These are phyloP conservation scores for Leptinotarsa texana DNA, from an alignment of 1,140 invertebrate species.

Conservation along the genomic window DNA sequence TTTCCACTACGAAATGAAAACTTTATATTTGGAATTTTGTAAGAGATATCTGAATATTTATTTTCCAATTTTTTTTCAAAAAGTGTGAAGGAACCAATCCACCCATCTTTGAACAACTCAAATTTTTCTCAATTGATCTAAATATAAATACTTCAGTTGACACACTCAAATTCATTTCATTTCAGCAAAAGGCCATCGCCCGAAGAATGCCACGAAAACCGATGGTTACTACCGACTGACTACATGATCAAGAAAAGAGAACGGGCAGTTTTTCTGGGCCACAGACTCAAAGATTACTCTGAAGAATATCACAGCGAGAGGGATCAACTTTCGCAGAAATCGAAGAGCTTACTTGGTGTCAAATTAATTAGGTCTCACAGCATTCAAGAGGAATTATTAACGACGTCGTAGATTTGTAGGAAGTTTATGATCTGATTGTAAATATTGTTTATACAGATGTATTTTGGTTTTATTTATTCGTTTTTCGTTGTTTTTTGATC, in stretches of 20 bases:
- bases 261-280: constrained; percentile 81
- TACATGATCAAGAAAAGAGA: constrained; percentile 92
- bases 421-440: constrained; percentile 23
- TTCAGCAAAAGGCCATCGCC: constrained; percentile 87
- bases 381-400: constrained; percentile 78
- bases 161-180: constrained; percentile 30
- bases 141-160: background rate
- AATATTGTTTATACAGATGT: constrained; percentile 41
- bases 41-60: no score
- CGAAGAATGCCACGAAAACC: constrained; percentile 93
- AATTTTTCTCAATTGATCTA: background rate
- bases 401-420: constrained; percentile 55
- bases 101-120: background rate
- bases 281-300: constrained; percentile 79
- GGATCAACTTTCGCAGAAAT: constrained; percentile 62
- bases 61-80: no score
- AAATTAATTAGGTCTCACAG: constrained; percentile 75
- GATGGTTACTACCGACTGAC: constrained; percentile 90
- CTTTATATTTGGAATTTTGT: no score
- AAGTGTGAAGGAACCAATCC: background rate
- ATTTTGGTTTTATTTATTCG: background rate
- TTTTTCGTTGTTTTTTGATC: background rate
- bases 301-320: constrained; percentile 74
- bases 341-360: constrained; percentile 58
- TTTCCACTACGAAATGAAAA: no score